Conservation (phyloP, 2,113 vertebrate genomes). For the Picathartes gymnocephalus region DNA sequence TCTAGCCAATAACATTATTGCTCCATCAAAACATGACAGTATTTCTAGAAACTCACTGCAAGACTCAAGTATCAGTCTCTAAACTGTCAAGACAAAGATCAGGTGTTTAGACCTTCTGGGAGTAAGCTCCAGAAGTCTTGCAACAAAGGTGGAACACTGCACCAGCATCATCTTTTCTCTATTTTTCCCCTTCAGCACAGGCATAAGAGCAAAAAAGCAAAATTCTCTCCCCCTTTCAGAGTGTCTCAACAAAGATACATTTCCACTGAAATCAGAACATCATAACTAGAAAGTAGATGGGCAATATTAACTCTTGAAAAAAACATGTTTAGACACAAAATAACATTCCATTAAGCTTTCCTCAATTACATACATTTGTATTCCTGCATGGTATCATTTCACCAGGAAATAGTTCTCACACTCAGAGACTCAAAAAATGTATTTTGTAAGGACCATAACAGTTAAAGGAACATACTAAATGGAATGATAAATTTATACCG, state of each 20-base stretch:
- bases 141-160: background rate
- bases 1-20: background rate
- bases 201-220: background rate
- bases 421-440: background rate
- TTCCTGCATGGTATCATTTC: background rate
- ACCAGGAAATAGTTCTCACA: background rate
- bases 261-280: background rate
- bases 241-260: background rate
- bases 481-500: background rate
- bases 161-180: background rate
- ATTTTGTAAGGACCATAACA: background rate
- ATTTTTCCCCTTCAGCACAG: background rate
- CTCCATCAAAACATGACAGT: background rate
- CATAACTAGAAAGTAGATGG: background rate
- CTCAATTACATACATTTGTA: background rate
- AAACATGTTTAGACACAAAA: background rate
- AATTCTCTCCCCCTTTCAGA: background rate
- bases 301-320: background rate
- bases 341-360: background rate
- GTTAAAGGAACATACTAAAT: background rate
- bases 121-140: background rate
- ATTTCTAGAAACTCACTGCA: background rate
- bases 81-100: background rate
- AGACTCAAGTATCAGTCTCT: background rate
- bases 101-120: background rate